These are phyloP conservation scores for Agonopterix subpropinquella DNA, from an alignment of 2,888 invertebrate species.

Conservation along the genomic window DNA sequence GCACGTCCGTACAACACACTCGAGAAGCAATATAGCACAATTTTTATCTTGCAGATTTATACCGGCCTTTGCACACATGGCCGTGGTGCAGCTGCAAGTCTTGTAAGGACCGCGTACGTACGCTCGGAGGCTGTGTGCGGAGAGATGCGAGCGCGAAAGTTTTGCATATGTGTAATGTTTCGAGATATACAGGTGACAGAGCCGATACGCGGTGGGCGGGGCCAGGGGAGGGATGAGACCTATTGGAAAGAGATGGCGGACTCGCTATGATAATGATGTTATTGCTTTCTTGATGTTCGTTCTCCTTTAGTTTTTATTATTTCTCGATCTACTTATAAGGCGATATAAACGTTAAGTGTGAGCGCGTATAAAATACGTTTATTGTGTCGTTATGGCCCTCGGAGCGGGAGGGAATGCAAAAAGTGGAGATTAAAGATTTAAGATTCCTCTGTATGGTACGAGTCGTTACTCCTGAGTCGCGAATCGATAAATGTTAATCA, in stretches of 20 bases:
- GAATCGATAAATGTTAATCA: slow-evolving; percentile 53
- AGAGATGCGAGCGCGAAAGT: slow-evolving; percentile 66
- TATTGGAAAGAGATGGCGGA: slow-evolving; percentile 74
- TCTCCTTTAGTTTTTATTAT: slow-evolving; percentile 72
- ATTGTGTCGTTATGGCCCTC: slow-evolving; percentile 62
- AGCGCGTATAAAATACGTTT: slow-evolving; percentile 71
- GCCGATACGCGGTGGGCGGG: slow-evolving; percentile 69
- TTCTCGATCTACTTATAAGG: slow-evolving; percentile 74
- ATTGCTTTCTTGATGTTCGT: slow-evolving; percentile 73
- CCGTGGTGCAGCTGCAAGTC: slow-evolving; percentile 22
- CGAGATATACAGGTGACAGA: slow-evolving; percentile 75
- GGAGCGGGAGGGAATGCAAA: slow-evolving; percentile 56
- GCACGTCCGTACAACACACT: slow-evolving; percentile 37
- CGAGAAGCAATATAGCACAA: slow-evolving; percentile 60
- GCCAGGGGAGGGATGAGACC: slow-evolving; percentile 66
- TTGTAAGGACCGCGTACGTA: slow-evolving; percentile 12
- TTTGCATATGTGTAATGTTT: slow-evolving; percentile 77
- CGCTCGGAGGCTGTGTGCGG: slow-evolving; percentile 33
- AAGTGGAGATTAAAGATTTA: slow-evolving; percentile 65
- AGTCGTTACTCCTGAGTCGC: slow-evolving; percentile 31
- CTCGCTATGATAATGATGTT: slow-evolving; percentile 75
- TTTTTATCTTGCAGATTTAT: slow-evolving; percentile 75
- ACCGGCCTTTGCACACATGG: slow-evolving; percentile 32
- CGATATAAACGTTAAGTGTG: slow-evolving; percentile 72
- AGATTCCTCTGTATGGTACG: slow-evolving; percentile 45